Evolutionary conservation across 2,797 vertebrate species (phyloP).

Genomic region (Manis javanica): DNA sequence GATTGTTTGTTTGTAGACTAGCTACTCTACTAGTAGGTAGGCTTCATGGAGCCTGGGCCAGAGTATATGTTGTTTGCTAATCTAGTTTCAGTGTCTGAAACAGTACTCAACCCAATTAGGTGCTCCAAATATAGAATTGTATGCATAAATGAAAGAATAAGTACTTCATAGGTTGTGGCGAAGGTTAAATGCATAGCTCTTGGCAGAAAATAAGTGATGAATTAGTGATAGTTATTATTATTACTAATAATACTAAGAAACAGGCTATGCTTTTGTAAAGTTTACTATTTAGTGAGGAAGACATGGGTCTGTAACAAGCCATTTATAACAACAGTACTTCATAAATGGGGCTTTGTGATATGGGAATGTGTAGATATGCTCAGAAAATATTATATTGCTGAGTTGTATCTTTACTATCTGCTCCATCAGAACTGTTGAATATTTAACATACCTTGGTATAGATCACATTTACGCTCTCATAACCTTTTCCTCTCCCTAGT

Average conservation of each 20-base stretch:
- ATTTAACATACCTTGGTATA: background rate
- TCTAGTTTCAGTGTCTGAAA: background rate
- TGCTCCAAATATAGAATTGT: background rate
- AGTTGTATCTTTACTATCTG: background rate
- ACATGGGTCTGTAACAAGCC: background rate
- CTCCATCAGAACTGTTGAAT: background rate
- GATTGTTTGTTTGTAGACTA: background rate
- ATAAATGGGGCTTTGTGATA: background rate
- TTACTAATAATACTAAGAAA: background rate
- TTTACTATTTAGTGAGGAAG: background rate
- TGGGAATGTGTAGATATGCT: background rate
- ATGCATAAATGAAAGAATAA: background rate
- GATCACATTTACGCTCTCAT: background rate
- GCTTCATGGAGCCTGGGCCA: background rate
- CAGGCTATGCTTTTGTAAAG: background rate
- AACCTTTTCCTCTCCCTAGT: background rate
- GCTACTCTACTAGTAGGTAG: conserved; percentile 5
- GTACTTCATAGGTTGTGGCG: background rate
- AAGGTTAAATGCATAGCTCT: background rate
- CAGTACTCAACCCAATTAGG: background rate
- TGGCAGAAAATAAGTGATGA: conserved; percentile 1
- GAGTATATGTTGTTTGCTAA: background rate
- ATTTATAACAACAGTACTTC: background rate
- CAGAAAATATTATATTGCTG: background rate
- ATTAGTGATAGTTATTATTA: background rate